phyloP scores from a whole-genome alignment of 2,113 vertebrate genomes.

The Tachuris rubrigastra region DNA sequence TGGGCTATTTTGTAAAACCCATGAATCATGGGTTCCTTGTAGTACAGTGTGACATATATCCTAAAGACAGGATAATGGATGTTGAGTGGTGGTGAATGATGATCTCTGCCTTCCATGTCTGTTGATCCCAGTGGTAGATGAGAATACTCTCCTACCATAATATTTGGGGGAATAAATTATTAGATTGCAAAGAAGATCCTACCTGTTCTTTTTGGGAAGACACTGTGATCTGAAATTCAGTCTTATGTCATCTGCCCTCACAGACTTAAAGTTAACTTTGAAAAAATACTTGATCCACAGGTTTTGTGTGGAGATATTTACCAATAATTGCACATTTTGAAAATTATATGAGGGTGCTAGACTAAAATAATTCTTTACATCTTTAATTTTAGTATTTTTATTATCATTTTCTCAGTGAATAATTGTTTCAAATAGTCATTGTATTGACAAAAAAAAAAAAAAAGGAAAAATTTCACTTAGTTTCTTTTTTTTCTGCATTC shows the following conservation, averaged over 20 bases:
- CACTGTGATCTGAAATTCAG: background rate
- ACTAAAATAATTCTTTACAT: background rate
- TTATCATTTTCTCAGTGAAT: conserved; percentile 11
- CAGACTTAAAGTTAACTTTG: background rate
- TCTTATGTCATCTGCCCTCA: background rate
- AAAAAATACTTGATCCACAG: background rate
- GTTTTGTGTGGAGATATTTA: background rate
- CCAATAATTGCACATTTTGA: background rate
- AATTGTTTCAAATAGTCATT: background rate
- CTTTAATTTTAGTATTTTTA: conserved; percentile 27
- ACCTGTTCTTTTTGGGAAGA: background rate
- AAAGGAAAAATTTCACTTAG: background rate
- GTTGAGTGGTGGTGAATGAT: fast-evolving
- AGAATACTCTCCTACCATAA: background rate
- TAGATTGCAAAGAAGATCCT: background rate
- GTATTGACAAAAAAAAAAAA: background rate
- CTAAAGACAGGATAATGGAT: background rate
- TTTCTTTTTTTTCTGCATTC: conserved; percentile 31
- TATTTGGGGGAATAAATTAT: background rate
- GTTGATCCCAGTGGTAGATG: background rate
- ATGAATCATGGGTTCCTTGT: background rate
- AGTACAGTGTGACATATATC: background rate
- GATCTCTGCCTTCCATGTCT: background rate
- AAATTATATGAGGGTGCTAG: background rate
- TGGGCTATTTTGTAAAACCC: background rate